Percentiles rank a stretch among this genome's conserved stretches.
phyloP scores from a whole-genome alignment of 1,140 invertebrate species.

The Lepidurus arcticus region DNA sequence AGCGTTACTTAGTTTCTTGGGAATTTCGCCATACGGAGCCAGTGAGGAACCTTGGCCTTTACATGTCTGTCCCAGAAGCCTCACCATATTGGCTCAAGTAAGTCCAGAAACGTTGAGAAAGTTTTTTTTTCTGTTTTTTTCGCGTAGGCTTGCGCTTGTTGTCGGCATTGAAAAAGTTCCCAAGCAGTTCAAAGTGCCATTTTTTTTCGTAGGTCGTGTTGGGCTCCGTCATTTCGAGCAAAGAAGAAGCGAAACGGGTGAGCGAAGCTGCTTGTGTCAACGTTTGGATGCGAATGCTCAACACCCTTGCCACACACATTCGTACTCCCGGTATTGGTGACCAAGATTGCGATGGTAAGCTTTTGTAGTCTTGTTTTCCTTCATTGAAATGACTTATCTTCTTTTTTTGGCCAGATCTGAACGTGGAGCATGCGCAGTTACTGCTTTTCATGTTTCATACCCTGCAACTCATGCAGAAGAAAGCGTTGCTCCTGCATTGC shows the following conservation, averaged over 20 bases:
- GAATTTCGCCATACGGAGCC: conserved; percentile 64
- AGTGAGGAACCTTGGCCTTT: conserved; percentile 62
- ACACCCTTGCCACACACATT: conserved; percentile 77
- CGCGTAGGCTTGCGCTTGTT: neutral
- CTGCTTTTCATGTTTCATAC: conserved; percentile 91
- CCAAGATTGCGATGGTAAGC: conserved; percentile 49
- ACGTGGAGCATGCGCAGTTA: conserved; percentile 91
- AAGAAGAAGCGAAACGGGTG: conserved; percentile 60
- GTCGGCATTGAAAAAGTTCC: too few relatives aligned
- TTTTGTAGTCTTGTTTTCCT: neutral
- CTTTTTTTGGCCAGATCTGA: conserved; percentile 65
- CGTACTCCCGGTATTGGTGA: conserved; percentile 43
- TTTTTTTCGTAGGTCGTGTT: neutral
- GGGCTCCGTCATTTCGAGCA: conserved; percentile 5
- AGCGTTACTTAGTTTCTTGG: conserved; percentile 64
- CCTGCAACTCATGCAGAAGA: conserved; percentile 91
- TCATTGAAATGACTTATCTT: neutral
- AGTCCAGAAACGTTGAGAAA: neutral
- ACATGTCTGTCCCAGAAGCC: conserved; percentile 75
- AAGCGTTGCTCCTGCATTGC: conserved; percentile 71
- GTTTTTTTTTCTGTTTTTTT: neutral
- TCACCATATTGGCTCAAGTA: conserved; percentile 71
- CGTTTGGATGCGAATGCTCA: conserved; percentile 83
- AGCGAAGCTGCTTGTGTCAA: conserved; percentile 80
- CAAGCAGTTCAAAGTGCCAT: too few relatives aligned